Percentiles rank a stretch among this genome's conserved stretches.
Conservation (phyloP, 2,113 vertebrate genomes). For the Benitochromis conjunctus region DNA sequence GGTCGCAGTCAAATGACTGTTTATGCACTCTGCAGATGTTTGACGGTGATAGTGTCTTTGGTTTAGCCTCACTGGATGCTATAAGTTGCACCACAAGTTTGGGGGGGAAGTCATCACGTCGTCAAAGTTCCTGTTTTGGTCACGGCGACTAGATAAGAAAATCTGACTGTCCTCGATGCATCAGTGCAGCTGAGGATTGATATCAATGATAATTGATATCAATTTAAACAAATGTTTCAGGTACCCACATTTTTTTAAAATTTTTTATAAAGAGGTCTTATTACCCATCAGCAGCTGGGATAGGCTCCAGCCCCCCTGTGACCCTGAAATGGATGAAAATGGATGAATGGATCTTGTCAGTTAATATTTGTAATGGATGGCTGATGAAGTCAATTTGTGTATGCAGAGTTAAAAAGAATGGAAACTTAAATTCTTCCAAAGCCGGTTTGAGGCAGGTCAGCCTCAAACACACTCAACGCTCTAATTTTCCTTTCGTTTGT, state of each 20-base stretch:
- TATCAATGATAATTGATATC: not conserved
- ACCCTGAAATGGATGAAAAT: not conserved
- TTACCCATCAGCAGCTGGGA: not conserved
- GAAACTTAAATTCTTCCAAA: not conserved
- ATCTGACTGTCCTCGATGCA: not conserved
- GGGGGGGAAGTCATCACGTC: not conserved
- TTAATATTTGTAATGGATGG: not conserved
- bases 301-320: not conserved
- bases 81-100: slow-evolving; percentile 9
- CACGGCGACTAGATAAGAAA: fast-evolving
- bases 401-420: not conserved
- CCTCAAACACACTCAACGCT: not conserved
- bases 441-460: not conserved
- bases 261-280: not conserved
- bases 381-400: not conserved
- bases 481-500: not conserved
- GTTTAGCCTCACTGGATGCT: not conserved
- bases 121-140: not conserved
- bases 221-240: not conserved
- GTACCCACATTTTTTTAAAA: not conserved
- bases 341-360: not conserved
- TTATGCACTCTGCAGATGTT: slow-evolving; percentile 55
- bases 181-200: not conserved
- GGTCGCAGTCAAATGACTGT: slow-evolving; percentile 31
- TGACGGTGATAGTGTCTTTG: slow-evolving; percentile 41